Evolutionary conservation across 2,888 invertebrate genomes (phyloP), one percentile per base, ranked within the genome.

Genomic region (Xanthia icteritia): DNA sequence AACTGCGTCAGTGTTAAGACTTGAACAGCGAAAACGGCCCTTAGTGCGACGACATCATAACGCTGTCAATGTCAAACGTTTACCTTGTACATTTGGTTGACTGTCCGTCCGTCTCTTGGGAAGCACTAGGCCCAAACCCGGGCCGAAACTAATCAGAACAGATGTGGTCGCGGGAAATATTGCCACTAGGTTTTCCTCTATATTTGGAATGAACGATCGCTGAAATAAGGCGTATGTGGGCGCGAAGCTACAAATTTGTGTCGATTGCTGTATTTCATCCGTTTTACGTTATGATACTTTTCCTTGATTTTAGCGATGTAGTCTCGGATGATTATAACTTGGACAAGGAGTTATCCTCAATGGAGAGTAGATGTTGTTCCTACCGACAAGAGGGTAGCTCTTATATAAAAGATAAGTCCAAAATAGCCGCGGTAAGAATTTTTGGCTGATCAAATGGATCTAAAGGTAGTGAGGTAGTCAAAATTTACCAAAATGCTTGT

Each of bases 81-180:
- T 42, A 11, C 17, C 36, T 13, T 36, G 17, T 23, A 56, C 27
- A 2, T 56, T 23, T 3, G 13, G 78, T 27, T 56, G 66, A 65
- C 66, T 39, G 27, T 61, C 36, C 56, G 15, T 2, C n/a, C 6
- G 17, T 74, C 82, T 63, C 85, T 51, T 2, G 81, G 66, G 85
- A 67, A 58, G 9, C 8, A 45, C 27, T 36, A 27, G 58, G 0
- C 15, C 60, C 27, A 42, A 66, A 83, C 31, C 51, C 51, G 17
- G 54, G 0, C 20, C 31, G 4, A 73, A 73, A 70, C 58, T 73
- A 82, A 82, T 85, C 85, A 82, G 54, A 74, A 69, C 56, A 4
- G 45, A 82, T 54, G 77, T 72, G 64, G 67, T 9, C 63, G 15
- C n/a, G n/a, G n/a, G 20, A 61, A 67, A 54, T 63, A 68, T 66